Evolutionary conservation across 2,888 invertebrate genomes (phyloP).

Genomic region (Leucophora obtusa): DNA sequence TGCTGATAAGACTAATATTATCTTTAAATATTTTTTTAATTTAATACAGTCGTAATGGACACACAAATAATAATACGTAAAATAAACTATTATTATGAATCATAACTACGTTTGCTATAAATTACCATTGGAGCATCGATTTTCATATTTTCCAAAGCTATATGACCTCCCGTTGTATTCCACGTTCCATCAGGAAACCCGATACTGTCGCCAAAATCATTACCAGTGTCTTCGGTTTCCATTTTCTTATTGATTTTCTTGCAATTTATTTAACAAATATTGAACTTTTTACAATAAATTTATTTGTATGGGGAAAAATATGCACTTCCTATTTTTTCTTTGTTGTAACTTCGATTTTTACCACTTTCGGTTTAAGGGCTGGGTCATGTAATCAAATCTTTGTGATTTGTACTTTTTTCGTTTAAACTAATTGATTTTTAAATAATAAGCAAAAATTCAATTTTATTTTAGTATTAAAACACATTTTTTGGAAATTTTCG

Average conservation of each 20-base stretch:
- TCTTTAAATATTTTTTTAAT: background rate
- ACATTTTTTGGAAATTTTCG: constrained; percentile 43
- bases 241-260: constrained; percentile 32
- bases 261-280: constrained; percentile 14
- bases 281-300: constrained; percentile 37
- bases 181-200: constrained; percentile 79
- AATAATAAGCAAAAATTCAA: constrained; percentile 21
- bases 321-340: constrained; percentile 37
- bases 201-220: constrained; percentile 68
- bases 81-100: constrained; percentile 25
- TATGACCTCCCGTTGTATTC: constrained; percentile 82
- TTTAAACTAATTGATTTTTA: background rate
- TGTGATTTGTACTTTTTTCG: constrained; percentile 27
- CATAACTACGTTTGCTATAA: constrained; percentile 21
- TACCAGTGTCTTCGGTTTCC: constrained; percentile 71
- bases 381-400: constrained; percentile 52
- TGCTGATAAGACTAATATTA: constrained; percentile 33
- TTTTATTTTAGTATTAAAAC: constrained; percentile 40
- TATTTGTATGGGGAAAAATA: constrained; percentile 4
- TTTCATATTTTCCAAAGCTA: constrained; percentile 84
- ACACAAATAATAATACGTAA: constrained; percentile 10
- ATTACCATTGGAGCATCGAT: constrained; percentile 87
- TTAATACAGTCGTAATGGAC: background rate
- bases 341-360: constrained; percentile 67
- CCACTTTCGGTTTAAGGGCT: constrained; percentile 60